These are phyloP conservation scores for Mycalesis mineus DNA, from an alignment of 2,888 invertebrate species.

Conservation along the genomic window DNA sequence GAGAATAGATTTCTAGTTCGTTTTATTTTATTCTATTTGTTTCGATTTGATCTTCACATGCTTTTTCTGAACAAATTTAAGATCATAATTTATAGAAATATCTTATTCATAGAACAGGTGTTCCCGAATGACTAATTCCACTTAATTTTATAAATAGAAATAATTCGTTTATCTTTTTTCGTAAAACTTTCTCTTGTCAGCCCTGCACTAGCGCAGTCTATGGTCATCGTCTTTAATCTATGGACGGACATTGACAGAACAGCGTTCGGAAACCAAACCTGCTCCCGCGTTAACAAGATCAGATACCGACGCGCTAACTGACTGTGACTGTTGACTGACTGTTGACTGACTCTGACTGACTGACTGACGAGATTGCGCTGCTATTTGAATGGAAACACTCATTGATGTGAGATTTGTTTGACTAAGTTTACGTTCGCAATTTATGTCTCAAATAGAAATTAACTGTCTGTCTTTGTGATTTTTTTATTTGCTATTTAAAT, in stretches of 20 bases:
- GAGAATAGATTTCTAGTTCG: too few relatives aligned
- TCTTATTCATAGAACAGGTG: too few relatives aligned
- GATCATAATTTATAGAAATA: too few relatives aligned
- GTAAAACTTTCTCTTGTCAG: background rate
- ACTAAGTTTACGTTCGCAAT: background rate
- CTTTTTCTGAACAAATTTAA: too few relatives aligned
- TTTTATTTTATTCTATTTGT: too few relatives aligned
- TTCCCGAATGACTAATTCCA: too few relatives aligned
- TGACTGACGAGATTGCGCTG: slow-evolving; percentile 6
- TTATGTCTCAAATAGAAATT: background rate
- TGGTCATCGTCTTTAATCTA: slow-evolving; percentile 21
- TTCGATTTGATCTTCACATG: too few relatives aligned
- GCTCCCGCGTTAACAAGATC: slow-evolving; percentile 30
- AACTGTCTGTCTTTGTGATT: too few relatives aligned
- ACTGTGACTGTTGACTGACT: slow-evolving; percentile 1
- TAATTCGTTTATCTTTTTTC: too few relatives aligned
- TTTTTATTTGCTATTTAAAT: too few relatives aligned
- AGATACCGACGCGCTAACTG: slow-evolving; percentile 16
- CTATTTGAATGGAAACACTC: slow-evolving; percentile 1
- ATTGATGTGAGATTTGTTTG: background rate
- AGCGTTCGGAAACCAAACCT: slow-evolving; percentile 16
- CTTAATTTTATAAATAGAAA: too few relatives aligned
- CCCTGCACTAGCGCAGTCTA: slow-evolving; percentile 6
- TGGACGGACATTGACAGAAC: slow-evolving; percentile 24
- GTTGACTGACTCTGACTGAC: slow-evolving; percentile 3